These are phyloP conservation scores for Crioceris asparagi DNA, from an alignment of 2,888 invertebrate species.

Conservation along the genomic window DNA sequence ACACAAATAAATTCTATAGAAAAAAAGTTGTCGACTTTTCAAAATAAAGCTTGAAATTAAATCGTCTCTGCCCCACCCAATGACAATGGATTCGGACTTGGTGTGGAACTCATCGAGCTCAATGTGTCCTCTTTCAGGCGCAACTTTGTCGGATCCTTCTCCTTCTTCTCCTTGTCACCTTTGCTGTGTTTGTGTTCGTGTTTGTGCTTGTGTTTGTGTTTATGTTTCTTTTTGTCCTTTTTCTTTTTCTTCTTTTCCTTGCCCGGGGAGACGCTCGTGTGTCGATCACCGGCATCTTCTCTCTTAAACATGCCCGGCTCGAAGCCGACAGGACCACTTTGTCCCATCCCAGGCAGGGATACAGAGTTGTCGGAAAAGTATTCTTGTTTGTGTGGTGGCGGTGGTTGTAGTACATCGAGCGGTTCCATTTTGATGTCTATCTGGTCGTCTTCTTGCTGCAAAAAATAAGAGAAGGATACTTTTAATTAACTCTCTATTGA, in stretches of 20 bases:
- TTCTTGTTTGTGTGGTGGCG: conserved; percentile 54
- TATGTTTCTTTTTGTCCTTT: conserved; percentile 78
- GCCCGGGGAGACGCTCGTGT: conserved; percentile 39
- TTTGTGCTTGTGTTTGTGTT: conserved; percentile 85
- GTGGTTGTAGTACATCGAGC: conserved; percentile 15
- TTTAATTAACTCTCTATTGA: no score
- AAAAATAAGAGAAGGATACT: conserved; percentile 3
- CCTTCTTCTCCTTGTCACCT: conserved; percentile 38
- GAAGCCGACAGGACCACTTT: conserved; percentile 65
- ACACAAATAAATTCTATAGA: no score
- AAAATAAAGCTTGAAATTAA: no score
- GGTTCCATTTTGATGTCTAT: conserved; percentile 29
- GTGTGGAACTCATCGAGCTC: conserved; percentile 66
- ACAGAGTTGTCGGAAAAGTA: conserved; percentile 73
- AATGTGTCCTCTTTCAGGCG: conserved; percentile 64
- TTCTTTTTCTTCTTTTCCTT: conserved; percentile 61
- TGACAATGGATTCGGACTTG: conserved; percentile 49
- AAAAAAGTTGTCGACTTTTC: no score
- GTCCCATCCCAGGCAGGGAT: conserved; percentile 62
- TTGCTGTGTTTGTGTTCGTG: conserved; percentile 56
- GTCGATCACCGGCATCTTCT: conserved; percentile 43
- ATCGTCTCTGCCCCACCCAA: conserved; percentile 22
- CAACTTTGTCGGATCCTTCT: conserved; percentile 44
- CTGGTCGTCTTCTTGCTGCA: conserved; percentile 25
- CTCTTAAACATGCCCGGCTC: conserved; percentile 75